Conservation (phyloP, 2,888 invertebrate genomes). For the Melieria picta region DNA sequence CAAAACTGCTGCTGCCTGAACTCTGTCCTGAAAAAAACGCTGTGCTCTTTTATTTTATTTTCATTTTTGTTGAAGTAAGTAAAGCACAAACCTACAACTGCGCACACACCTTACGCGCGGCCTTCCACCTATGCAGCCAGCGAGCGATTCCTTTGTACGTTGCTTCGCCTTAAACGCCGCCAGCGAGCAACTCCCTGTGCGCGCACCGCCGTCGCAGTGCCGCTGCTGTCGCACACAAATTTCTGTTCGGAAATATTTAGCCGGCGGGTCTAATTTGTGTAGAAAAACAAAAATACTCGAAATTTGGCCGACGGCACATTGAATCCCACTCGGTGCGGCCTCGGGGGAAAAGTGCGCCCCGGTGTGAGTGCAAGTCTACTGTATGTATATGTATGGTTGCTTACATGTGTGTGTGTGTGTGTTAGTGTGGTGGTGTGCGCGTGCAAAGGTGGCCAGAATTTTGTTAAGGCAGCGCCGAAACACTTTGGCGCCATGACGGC, state of each 20-base stretch:
- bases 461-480: too few species aligned
- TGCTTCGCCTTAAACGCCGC: background rate
- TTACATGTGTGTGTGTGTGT: background rate
- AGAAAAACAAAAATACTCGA: constrained; percentile 35
- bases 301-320: constrained; percentile 17
- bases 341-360: too few species aligned
- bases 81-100: too few species aligned
- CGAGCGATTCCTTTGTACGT: background rate
- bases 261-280: constrained; percentile 37
- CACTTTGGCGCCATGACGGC: too few species aligned
- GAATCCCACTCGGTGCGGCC: constrained; percentile 14
- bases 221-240: background rate
- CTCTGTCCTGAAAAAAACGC: too few species aligned
- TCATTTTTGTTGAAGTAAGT: too few species aligned
- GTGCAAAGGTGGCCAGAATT: background rate
- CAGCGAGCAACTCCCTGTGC: background rate
- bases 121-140: background rate
- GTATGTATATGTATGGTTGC: constrained; percentile 5
- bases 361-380: background rate
- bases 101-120: background rate
- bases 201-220: background rate
- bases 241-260: constrained; percentile 20
- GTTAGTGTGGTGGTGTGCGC: background rate
- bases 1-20: too few species aligned
- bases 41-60: too few species aligned